These are phyloP conservation scores for Mizuhopecten yessoensis DNA, from an alignment of 1,140 invertebrate species.

Conservation along the genomic window DNA sequence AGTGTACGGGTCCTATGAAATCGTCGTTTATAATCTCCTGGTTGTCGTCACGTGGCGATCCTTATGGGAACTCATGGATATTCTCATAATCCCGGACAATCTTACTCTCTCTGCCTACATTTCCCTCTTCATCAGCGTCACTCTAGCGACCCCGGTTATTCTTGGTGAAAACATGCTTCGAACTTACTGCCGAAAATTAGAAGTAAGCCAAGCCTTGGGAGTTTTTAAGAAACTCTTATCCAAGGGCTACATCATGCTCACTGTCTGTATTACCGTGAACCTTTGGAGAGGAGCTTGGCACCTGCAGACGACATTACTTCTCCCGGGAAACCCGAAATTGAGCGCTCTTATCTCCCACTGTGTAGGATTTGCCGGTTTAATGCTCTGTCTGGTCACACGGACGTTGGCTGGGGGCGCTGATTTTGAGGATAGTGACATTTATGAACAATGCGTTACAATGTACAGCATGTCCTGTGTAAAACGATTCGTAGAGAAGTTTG, in stretches of 20 bases:
- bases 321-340: neutral
- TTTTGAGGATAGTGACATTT: neutral
- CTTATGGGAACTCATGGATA: neutral
- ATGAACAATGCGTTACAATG: neutral
- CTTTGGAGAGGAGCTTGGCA: neutral
- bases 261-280: neutral
- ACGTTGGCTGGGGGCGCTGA: neutral
- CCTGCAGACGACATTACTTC: neutral
- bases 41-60: neutral
- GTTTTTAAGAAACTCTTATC: neutral
- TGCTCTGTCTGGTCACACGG: neutral
- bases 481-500: neutral
- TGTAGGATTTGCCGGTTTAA: neutral
- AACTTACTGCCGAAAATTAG: neutral
- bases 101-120: neutral
- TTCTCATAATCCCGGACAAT: neutral
- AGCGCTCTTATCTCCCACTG: neutral
- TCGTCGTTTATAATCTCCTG: neutral
- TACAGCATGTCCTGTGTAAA: neutral
- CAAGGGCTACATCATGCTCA: neutral
- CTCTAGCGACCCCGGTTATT: neutral
- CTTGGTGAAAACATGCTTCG: neutral
- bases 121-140: neutral
- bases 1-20: neutral
- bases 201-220: neutral